Conservation (phyloP, 2,797 vertebrate genomes). For the Brachyalestes nurse region DNA sequence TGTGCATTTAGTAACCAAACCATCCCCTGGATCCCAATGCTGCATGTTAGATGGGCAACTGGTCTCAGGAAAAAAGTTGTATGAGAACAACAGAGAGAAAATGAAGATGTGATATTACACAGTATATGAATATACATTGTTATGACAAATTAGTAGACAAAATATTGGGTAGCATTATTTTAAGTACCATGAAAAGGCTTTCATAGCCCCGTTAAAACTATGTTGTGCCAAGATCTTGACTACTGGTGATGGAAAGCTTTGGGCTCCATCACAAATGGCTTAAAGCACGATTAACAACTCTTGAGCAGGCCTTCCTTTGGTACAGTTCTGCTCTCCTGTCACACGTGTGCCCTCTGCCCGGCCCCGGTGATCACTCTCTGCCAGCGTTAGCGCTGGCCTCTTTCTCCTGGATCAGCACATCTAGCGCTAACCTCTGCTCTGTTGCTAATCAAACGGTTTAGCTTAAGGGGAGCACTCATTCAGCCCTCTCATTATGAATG, state of each 20-base stretch:
- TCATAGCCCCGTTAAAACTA: conserved; percentile 4
- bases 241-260: conserved; percentile 19
- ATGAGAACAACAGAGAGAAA: no score
- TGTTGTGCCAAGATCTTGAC: conserved; percentile 22
- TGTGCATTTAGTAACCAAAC: no score
- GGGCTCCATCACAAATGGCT: conserved; percentile 18
- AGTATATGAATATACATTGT: no score
- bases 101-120: no score
- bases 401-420: conserved; percentile 80
- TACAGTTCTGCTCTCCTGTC: conserved; percentile 69
- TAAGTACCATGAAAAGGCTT: no score
- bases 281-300: conserved; percentile 51
- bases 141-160: no score
- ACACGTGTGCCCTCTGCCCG: conserved; percentile 75
- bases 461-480: conserved; percentile 92
- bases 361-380: conserved; percentile 75
- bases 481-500: conserved; percentile 86
- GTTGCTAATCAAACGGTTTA: conserved; percentile 96
- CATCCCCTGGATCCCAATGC: no score
- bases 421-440: conserved; percentile 92
- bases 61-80: no score
- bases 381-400: conserved; percentile 10
- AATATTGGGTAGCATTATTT: background rate
- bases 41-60: no score
- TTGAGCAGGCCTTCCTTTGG: conserved; percentile 4